A percentile compares a stretch with the other conserved stretches of the same genome.
These are phyloP conservation scores for Dendrolimus houi DNA, from an alignment of 2,888 invertebrate species.

Conservation along the genomic window DNA sequence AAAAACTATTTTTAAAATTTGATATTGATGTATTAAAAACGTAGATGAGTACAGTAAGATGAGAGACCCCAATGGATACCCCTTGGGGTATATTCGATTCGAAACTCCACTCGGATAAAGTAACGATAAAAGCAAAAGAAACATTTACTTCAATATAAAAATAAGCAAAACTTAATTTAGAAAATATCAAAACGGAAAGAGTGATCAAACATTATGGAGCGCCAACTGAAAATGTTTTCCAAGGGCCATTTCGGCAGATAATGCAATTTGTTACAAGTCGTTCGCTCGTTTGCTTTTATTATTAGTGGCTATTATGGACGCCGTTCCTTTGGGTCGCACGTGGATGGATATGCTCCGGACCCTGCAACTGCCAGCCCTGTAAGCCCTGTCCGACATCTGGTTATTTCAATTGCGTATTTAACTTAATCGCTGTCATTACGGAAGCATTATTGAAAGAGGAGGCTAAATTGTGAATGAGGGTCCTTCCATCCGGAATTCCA, in stretches of 20 bases:
- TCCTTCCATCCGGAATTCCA: neutral
- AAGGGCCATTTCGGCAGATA: conserved; percentile 49
- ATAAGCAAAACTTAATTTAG: neutral
- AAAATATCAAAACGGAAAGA: neutral
- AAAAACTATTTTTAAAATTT: no score
- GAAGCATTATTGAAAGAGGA: conserved; percentile 32
- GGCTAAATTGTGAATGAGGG: conserved; percentile 1
- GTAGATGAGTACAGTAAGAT: no score
- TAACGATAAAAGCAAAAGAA: no score
- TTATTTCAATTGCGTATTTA: conserved; percentile 52
- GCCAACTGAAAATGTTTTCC: conserved; percentile 39
- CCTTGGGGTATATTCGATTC: no score
- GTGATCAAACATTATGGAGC: conserved; percentile 16
- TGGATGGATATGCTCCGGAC: conserved; percentile 26
- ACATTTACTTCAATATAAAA: no score
- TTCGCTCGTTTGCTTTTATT: conserved; percentile 58
- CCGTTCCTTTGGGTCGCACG: conserved; percentile 33
- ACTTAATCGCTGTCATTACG: conserved; percentile 48
- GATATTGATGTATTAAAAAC: no score
- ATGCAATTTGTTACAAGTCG: conserved; percentile 61
- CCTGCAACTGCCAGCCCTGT: conserved; percentile 25
- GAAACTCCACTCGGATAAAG: no score
- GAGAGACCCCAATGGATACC: no score
- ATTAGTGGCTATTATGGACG: conserved; percentile 50
- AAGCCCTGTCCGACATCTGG: conserved; percentile 39